Conservation (phyloP, 2,888 invertebrate genomes). For the Adineta ricciae region DNA sequence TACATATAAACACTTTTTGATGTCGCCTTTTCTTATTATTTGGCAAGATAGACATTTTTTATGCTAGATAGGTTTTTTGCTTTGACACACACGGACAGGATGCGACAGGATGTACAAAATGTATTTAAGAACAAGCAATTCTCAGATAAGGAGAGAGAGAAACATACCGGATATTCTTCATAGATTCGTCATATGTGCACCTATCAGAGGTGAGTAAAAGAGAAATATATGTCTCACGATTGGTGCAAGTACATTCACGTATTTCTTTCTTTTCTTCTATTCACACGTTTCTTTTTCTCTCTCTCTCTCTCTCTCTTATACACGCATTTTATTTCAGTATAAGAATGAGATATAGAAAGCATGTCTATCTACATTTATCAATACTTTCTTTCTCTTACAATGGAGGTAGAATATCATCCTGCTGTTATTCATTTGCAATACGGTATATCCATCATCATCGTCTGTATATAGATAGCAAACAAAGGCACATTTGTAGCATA, state of each 20-base stretch:
- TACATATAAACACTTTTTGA: neutral
- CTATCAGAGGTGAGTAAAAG: neutral
- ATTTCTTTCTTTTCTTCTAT: neutral
- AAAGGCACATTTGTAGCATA: neutral
- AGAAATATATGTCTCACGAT: neutral
- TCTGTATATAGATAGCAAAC: neutral
- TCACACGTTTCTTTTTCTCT: neutral
- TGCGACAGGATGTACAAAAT: neutral
- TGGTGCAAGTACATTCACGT: neutral
- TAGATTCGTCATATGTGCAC: neutral
- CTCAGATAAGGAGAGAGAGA: neutral
- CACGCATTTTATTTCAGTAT: neutral
- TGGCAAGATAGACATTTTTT: neutral
- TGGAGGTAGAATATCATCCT: neutral
- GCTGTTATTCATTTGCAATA: slow-evolving; percentile 4
- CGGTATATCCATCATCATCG: neutral
- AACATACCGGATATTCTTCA: neutral
- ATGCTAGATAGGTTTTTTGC: neutral
- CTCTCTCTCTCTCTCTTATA: neutral
- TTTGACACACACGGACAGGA: neutral
- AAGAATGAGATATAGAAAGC: neutral
- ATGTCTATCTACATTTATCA: neutral
- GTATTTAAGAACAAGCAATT: neutral
- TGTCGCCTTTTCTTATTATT: neutral
- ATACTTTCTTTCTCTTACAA: neutral